Evolutionary conservation across 2,113 vertebrate species (phyloP).

Genomic region (Esox niger): DNA sequence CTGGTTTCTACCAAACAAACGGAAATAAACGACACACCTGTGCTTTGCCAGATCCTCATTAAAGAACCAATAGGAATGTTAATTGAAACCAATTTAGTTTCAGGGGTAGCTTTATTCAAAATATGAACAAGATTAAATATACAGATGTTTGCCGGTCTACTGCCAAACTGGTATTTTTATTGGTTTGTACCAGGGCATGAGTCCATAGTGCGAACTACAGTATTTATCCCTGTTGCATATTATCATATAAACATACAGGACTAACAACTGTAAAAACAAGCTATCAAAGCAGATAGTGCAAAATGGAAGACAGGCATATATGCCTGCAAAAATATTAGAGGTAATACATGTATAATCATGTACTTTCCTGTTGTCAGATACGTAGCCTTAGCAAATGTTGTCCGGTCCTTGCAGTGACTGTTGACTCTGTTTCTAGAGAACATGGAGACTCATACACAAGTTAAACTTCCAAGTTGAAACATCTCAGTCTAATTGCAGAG

Average conservation of each 20-base stretch:
- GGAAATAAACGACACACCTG: slow-evolving; percentile 17
- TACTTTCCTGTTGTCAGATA: slow-evolving; percentile 53
- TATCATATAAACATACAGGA: neutral
- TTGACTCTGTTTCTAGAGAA: slow-evolving; percentile 65
- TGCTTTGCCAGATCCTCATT: slow-evolving; percentile 39
- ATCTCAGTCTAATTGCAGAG: slow-evolving; percentile 49
- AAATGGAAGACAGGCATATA: too few species aligned
- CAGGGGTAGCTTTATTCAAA: slow-evolving; percentile 33
- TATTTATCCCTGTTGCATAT: neutral
- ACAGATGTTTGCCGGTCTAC: slow-evolving; percentile 14
- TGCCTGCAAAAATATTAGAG: too few species aligned
- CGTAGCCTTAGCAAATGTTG: slow-evolving; percentile 52
- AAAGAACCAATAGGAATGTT: slow-evolving; percentile 37
- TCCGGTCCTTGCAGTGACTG: slow-evolving; percentile 59
- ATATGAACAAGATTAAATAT: slow-evolving; percentile 7
- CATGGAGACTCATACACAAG: slow-evolving; percentile 52
- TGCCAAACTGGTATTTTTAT: slow-evolving; percentile 39
- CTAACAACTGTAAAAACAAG: neutral
- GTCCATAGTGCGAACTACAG: neutral
- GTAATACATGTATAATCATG: too few species aligned
- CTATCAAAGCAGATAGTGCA: neutral
- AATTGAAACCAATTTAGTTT: slow-evolving; percentile 38
- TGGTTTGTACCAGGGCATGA: neutral
- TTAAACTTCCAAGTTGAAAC: slow-evolving; percentile 69
- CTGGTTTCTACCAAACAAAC: slow-evolving; percentile 15